Conservation (phyloP, 2,888 invertebrate genomes). For the Ennomos fuscantarius region DNA sequence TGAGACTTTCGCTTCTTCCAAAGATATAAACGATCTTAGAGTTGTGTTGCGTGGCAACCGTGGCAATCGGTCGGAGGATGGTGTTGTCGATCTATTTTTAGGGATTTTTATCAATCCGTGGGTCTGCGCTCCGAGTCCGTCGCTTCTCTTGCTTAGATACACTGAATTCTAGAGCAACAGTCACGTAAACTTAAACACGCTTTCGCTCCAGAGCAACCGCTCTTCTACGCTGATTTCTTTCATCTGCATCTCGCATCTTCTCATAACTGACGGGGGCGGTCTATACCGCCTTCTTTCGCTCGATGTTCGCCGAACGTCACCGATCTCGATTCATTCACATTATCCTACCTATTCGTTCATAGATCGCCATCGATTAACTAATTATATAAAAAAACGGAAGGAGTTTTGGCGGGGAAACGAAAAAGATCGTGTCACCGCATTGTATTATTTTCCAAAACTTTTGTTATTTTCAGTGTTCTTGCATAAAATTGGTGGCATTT, state of each 20-base stretch:
- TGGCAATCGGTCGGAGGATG: constrained; percentile 83
- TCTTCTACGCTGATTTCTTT: constrained; percentile 4
- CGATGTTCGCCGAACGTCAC: neutral
- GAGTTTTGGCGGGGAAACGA: too few relatives aligned
- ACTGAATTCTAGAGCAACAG: neutral
- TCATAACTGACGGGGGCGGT: constrained; percentile 7
- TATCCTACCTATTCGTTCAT: constrained; percentile 1
- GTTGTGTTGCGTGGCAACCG: constrained; percentile 57
- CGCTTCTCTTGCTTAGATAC: constrained; percentile 14
- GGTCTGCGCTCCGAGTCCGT: constrained; percentile 54
- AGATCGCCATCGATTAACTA: constrained; percentile 4
- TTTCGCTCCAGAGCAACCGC: constrained; percentile 11
- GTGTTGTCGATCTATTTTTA: constrained; percentile 66
- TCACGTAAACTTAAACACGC: constrained; percentile 16
- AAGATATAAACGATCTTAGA: constrained; percentile 54
- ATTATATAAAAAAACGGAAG: neutral
- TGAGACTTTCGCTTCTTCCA: constrained; percentile 80
- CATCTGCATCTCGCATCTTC: constrained; percentile 3
- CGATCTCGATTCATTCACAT: constrained; percentile 6
- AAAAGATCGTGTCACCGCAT: too few relatives aligned
- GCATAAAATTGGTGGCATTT: too few relatives aligned
- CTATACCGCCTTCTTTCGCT: constrained; percentile 14
- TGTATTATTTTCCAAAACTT: too few relatives aligned
- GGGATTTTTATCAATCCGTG: constrained; percentile 47
- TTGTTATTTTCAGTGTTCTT: too few relatives aligned